Conservation (phyloP, 2,113 vertebrate genomes). For the Microtus oregoni region DNA sequence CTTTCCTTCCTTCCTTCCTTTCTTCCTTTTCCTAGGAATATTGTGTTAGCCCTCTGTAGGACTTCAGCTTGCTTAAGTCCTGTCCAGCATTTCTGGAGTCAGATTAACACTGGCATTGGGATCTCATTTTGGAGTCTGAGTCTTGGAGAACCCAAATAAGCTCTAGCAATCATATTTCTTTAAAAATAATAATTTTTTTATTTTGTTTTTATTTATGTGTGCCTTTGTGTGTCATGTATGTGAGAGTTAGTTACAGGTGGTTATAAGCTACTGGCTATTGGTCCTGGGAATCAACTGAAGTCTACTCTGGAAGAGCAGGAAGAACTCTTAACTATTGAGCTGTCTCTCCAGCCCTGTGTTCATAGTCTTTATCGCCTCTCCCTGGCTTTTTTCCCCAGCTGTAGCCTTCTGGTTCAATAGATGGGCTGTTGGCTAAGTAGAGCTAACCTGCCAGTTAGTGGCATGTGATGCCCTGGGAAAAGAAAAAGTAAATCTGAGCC, state of each 20-base stretch:
- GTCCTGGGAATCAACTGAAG: neutral
- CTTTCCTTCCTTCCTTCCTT: no score
- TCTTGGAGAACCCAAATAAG: neutral
- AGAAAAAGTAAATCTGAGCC: neutral
- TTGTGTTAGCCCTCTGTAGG: neutral
- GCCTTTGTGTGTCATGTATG: neutral
- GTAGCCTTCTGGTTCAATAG: no score
- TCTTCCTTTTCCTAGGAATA: neutral
- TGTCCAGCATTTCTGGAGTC: slow-evolving; percentile 35
- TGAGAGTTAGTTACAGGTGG: neutral
- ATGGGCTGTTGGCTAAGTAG: neutral
- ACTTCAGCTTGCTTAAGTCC: neutral
- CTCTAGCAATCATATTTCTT: neutral
- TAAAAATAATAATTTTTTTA: neutral
- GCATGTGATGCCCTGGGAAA: neutral
- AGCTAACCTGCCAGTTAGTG: neutral
- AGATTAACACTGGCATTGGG: neutral
- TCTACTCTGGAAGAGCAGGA: neutral
- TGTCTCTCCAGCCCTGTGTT: neutral
- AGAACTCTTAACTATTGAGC: neutral
- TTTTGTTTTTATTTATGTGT: neutral
- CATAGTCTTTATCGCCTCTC: neutral
- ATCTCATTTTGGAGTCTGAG: neutral
- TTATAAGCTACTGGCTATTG: neutral
- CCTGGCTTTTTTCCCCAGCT: no score